Base-by-base conservation (phyloP, 92 coral and sea anemone genomes). In the Blastomussa wellsi region DNA sequence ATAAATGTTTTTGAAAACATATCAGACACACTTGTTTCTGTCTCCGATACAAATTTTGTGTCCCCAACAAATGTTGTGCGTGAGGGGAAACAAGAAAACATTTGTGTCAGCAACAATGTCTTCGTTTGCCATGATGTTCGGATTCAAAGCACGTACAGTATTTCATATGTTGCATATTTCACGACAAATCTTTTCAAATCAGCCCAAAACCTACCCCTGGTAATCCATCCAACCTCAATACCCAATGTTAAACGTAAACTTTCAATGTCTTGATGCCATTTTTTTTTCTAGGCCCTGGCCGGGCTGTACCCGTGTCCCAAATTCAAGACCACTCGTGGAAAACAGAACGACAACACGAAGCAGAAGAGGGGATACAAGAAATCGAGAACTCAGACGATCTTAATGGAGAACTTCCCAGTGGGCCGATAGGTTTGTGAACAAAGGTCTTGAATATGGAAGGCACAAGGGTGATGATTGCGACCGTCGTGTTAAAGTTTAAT, bases 271-370 rank as follows among this genome's bases (percentile, higher is more conserved):
- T 31, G 60, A 9, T 42, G 13, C 22, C 57, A 74, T 49, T 79
- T 16, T 49, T 79, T 16, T 38, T 14, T 60, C 52, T 51, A 74
- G 87, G 87, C 80, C 87, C 87, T 44, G 87, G 87, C 33, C 81
- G 80, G 0, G 87, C 87, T n/a, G 87, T 83, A 0, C 87, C 87
- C 44, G 80, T 83, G 5, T 33, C 49, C 73, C 75, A 83, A 76
- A 73, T 59, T 57, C 73, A 83, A 39, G 87, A 83, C 62, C 48
- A 59, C 47, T 41, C 80, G 14, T 83, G 87, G 87, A 29, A 74
- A 83, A 65, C 28, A 22, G 80, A 75, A 35, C 33, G 32, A 32
- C 65, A 60, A 44, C 87, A 74, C 20, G 74, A 83, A 39, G 22
- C 62, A 60, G 87, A 71, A 42, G 53, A 7, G 52, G 76, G 32